These are phyloP conservation scores for Perca schrenkii DNA, from an alignment of 2,113 vertebrate species.

Conservation along the genomic window DNA sequence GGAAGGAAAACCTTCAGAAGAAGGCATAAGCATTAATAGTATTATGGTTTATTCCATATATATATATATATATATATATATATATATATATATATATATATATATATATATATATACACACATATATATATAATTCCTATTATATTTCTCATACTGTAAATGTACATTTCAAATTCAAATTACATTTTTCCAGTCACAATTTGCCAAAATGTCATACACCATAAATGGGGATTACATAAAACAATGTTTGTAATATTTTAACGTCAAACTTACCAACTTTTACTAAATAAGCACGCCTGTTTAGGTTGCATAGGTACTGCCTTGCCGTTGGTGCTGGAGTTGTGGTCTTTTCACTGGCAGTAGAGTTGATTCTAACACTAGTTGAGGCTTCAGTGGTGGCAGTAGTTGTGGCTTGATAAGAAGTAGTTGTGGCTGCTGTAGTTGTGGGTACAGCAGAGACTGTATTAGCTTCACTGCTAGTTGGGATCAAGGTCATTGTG, in stretches of 20 bases:
- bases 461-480: slow-evolving; percentile 49
- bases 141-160: background rate
- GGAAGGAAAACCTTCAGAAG: slow-evolving; percentile 86
- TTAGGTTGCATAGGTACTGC: slow-evolving; percentile 89
- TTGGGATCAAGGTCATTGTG: slow-evolving; percentile 65
- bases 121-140: background rate
- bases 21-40: slow-evolving; percentile 4
- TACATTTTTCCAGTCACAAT: background rate
- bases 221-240: background rate
- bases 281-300: slow-evolving; percentile 87
- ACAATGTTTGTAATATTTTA: background rate
- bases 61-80: too few relatives aligned
- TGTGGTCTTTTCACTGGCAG: slow-evolving; percentile 69
- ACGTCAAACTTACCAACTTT: slow-evolving; percentile 86
- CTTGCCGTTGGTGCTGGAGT: slow-evolving; percentile 79
- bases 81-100: too few relatives aligned
- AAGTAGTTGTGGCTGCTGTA: slow-evolving; percentile 56
- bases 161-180: background rate
- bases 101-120: too few relatives aligned
- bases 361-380: slow-evolving; percentile 20
- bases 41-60: background rate
- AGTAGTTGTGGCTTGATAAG: slow-evolving; percentile 52
- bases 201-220: background rate
- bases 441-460: slow-evolving; percentile 49
- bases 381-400: slow-evolving; percentile 51